Evolutionary conservation across 2,888 invertebrate species (phyloP).

Genomic region (Pharmacophagus antenor): DNA sequence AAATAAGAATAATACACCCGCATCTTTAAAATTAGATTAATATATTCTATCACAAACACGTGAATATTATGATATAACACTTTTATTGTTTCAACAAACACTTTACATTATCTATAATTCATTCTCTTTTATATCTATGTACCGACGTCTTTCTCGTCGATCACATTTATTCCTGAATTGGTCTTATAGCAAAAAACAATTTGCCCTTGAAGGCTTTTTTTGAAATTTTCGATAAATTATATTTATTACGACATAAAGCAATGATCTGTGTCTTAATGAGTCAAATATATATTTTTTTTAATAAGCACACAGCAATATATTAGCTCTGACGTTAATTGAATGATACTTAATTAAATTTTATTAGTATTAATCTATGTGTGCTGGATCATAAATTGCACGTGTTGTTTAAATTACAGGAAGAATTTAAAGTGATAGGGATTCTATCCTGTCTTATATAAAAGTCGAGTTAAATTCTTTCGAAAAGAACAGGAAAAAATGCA

Average conservation of each 20-base stretch:
- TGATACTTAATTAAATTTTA: neutral
- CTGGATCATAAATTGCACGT: slow-evolving; percentile 2
- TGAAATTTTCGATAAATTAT: too few species aligned
- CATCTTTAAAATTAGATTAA: neutral
- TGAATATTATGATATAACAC: neutral
- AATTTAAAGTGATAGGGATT: slow-evolving; percentile 9
- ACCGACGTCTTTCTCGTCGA: too few species aligned
- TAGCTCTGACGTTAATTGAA: neutral
- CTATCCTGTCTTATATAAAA: slow-evolving; percentile 25
- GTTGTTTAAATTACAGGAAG: slow-evolving; percentile 25
- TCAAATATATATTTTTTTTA: too few species aligned
- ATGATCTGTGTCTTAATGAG: too few species aligned
- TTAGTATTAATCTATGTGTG: slow-evolving; percentile 2
- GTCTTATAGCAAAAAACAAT: too few species aligned
- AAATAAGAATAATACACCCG: neutral
- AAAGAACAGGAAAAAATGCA: slow-evolving; percentile 26
- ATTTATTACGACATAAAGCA: too few species aligned
- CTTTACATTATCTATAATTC: too few species aligned
- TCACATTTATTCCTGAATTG: too few species aligned
- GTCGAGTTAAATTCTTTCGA: slow-evolving; percentile 19
- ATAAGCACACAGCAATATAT: neutral
- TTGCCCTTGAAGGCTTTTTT: too few species aligned
- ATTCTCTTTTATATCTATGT: too few species aligned
- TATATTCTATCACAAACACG: neutral
- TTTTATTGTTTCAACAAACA: too few species aligned